A percentile compares a stretch with the other conserved stretches of the same genome.
Conservation (phyloP, 2,888 invertebrate species). For the Fragum whitleyi region DNA sequence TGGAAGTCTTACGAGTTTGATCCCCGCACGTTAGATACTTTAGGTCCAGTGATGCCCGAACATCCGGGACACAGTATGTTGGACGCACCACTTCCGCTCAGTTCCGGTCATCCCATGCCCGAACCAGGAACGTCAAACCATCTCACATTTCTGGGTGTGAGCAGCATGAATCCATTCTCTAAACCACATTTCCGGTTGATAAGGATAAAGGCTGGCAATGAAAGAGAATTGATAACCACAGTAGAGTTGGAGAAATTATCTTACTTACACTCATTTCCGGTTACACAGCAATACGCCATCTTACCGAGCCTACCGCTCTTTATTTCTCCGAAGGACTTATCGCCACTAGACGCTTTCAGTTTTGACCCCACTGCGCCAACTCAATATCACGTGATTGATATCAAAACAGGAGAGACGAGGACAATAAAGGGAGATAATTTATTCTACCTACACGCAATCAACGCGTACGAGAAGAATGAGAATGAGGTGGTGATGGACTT, state of each 20-base stretch:
- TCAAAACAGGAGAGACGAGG: conserved; percentile 69
- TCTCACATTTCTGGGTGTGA: conserved; percentile 73
- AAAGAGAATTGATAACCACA: conserved; percentile 72
- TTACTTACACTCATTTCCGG: conserved; percentile 81
- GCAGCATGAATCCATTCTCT: conserved; percentile 69
- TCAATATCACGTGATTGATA: conserved; percentile 70
- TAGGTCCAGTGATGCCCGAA: conserved; percentile 49
- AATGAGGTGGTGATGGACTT: conserved; percentile 27
- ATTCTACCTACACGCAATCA: conserved; percentile 78
- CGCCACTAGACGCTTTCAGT: conserved; percentile 72
- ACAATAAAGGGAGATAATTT: conserved; percentile 66
- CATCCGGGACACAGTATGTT: conserved; percentile 33
- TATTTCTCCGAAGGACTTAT: conserved; percentile 66
- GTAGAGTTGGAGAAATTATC: conserved; percentile 72
- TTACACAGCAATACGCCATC: conserved; percentile 74
- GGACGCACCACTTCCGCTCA: conserved; percentile 30
- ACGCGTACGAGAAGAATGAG: conserved; percentile 73
- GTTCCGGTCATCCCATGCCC: conserved; percentile 79
- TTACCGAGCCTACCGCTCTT: conserved; percentile 75
- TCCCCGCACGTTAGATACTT: conserved; percentile 64
- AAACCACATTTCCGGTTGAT: conserved; percentile 70
- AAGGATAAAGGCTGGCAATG: conserved; percentile 67
- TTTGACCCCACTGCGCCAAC: conserved; percentile 71
- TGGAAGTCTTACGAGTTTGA: conserved; percentile 70
- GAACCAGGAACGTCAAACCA: conserved; percentile 72